Evolutionary conservation across 2,797 vertebrate species (phyloP).

Genomic region (Anguilla pacifica): DNA sequence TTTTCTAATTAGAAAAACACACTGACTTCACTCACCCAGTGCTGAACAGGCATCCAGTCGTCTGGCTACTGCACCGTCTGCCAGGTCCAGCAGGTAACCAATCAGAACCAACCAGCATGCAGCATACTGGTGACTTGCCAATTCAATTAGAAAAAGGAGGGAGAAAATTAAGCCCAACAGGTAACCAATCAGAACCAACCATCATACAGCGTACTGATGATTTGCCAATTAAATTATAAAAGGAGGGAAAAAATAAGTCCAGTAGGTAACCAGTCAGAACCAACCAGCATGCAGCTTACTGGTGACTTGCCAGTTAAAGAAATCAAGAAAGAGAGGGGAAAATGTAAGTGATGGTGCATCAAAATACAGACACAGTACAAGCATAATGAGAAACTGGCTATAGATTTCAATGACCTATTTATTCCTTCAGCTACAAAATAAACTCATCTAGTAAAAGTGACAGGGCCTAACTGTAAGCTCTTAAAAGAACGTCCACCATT

Average conservation of each 20-base stretch:
- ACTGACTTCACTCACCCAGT: conserved; percentile 76
- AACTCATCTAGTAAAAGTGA: background rate
- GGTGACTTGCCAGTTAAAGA: conserved; percentile 68
- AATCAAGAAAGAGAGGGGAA: background rate
- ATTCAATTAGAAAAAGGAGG: no score
- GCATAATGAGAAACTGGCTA: background rate
- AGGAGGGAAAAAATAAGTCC: conserved; percentile 55
- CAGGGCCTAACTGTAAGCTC: background rate
- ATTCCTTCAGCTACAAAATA: background rate
- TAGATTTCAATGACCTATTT: background rate
- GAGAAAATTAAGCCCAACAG: no score
- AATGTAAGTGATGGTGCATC: background rate
- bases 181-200: no score
- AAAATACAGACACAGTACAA: background rate
- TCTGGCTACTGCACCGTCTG: conserved; percentile 84
- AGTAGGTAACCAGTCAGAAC: conserved; percentile 89
- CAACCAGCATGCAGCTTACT: conserved; percentile 86
- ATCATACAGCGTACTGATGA: no score
- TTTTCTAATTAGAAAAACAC: background rate
- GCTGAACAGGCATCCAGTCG: conserved; percentile 82
- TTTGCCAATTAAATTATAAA: no score
- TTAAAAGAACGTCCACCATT: no score
- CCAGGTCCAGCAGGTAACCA: conserved; percentile 88
- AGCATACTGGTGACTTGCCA: background rate
- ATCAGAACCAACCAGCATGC: conserved; percentile 39